A percentile compares a stretch with the other conserved stretches of the same genome.
phyloP scores from a whole-genome alignment of 2,888 invertebrate species.

The Idaea straminata region DNA sequence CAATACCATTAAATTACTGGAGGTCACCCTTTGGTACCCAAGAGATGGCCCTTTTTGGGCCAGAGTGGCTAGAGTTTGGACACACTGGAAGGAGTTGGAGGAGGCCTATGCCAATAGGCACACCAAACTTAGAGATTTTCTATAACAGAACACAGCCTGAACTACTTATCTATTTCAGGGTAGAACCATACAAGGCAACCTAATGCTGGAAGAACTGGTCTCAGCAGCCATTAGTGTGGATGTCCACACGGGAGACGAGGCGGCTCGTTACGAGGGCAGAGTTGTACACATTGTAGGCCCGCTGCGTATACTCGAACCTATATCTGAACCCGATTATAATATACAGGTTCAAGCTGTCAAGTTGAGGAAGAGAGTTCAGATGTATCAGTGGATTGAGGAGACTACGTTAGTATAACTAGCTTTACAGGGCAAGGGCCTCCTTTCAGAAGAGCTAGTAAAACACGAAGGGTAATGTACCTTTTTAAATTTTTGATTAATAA shows the following conservation, averaged over 20 bases:
- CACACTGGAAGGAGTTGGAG: no score
- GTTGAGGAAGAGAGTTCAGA: constrained; percentile 91
- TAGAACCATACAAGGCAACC: constrained; percentile 88
- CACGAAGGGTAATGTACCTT: no score
- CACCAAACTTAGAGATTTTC: no score
- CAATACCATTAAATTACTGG: no score
- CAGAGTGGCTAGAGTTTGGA: no score
- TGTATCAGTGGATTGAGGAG: constrained; percentile 97
- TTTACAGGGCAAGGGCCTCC: no score
- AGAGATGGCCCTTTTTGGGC: no score
- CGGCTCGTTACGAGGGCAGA: constrained; percentile 84
- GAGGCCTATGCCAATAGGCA: no score
- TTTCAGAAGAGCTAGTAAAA: no score
- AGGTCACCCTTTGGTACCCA: no score
- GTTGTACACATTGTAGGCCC: constrained; percentile 89
- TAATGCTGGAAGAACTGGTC: constrained; percentile 88
- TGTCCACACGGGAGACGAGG: constrained; percentile 85
- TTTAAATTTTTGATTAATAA: no score
- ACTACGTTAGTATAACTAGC: constrained; percentile 70
- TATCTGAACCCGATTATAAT: constrained; percentile 92
- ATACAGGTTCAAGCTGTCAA: constrained; percentile 92
- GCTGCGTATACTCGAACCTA: constrained; percentile 87
- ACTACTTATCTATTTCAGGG: constrained; percentile 72
- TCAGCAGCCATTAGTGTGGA: constrained; percentile 77
- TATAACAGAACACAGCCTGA: no score